Base-by-base conservation (phyloP, 2,797 vertebrate genomes). In the Malacoctenus gilli region DNA sequence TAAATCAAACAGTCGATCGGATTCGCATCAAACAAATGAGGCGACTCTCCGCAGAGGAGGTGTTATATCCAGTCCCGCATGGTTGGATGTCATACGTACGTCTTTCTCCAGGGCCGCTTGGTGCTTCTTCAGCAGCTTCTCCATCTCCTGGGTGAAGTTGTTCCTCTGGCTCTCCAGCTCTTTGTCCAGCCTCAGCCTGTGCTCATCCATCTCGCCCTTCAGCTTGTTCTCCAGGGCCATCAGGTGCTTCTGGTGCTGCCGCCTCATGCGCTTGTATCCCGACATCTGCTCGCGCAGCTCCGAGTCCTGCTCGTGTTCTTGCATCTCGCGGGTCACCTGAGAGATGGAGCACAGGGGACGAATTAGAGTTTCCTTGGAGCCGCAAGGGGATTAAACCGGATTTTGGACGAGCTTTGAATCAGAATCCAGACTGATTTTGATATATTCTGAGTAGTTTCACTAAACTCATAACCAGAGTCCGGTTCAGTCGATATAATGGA, bases 231-330 rank as follows among this genome's bases (percentile, higher is more conserved):
- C 96, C 69, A 99, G 85, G 0, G 93, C 95, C 97, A 98, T 95
- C 68, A 99, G 90, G 59, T 98, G 96, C 77, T 98, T 99, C 91
- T 99, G 97, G 85, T 99, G 97, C 73, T 98, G 96, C 77, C 97
- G 86, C 32, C 97, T 93, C 97, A 99, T 99, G 80, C 96, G 94
- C 77, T 99, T 99, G 77, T 99, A 99, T 46, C 97, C 97, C 8
- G 97, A 98, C 96, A 99, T 99, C 81, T 99, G 97, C 83, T 98
- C 97, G 48, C 97, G 93, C 57, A 99, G 93, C 75, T 98, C 97
- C 0, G 96, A 98, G 86, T 99, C 97, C 81, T 99, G 97, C 73
- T 99, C 96, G 4, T 98, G 97, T 64, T 99, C 97, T 83, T 99
- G 95, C 93, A 98, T 98, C 88, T 99, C 95, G 53, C 96, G 93